phyloP scores from a whole-genome alignment of 2,888 invertebrate genomes.

The Idaea straminata region DNA sequence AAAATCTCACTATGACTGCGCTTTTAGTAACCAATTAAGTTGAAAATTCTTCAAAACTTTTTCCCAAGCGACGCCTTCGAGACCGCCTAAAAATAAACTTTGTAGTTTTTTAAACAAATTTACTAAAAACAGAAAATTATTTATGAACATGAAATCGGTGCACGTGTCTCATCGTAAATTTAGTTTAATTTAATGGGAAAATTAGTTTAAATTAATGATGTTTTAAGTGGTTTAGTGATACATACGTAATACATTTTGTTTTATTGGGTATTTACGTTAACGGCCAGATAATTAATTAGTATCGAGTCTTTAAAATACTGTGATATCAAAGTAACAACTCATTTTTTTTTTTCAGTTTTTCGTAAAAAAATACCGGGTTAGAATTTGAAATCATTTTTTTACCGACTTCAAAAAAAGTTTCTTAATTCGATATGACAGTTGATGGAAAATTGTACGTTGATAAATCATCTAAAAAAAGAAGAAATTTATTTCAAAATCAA shows the following conservation, averaged over 20 bases:
- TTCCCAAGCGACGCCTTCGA: background rate
- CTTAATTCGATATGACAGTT: too few species aligned
- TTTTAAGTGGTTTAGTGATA: slow-evolving; percentile 1
- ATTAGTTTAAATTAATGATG: background rate
- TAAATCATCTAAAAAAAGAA: too few species aligned
- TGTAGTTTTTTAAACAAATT: background rate
- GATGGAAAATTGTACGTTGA: too few species aligned
- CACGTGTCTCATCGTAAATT: background rate
- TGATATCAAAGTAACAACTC: too few species aligned
- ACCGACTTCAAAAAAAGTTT: too few species aligned
- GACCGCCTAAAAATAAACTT: background rate
- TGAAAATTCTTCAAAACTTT: too few species aligned
- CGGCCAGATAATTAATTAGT: background rate
- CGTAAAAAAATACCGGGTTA: too few species aligned
- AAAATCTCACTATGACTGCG: too few species aligned
- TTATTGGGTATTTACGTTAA: slow-evolving; percentile 4
- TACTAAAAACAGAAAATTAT: background rate
- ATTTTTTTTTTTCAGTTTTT: too few species aligned
- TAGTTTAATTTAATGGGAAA: background rate
- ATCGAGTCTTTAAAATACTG: background rate
- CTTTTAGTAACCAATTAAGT: too few species aligned
- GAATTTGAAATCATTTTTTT: too few species aligned
- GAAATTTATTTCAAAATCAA: too few species aligned
- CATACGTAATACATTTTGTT: background rate
- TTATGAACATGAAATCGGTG: background rate